These are phyloP conservation scores for Pogonophryne albipinna DNA, from an alignment of 2,797 vertebrate species.

Conservation along the genomic window DNA sequence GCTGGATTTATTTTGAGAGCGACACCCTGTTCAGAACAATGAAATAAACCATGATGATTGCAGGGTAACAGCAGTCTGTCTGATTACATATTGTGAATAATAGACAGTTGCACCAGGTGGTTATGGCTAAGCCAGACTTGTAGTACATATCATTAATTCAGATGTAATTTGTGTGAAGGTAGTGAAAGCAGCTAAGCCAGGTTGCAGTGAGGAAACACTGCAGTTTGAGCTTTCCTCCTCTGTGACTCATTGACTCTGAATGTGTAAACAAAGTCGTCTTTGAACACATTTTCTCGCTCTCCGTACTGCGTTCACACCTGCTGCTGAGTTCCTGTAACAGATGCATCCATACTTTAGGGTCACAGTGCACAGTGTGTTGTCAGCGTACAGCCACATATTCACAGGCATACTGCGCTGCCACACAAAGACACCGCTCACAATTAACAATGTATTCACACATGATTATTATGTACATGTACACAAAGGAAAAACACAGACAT, in stretches of 20 bases:
- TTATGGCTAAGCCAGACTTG: conserved; percentile 21
- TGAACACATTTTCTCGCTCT: conserved; percentile 54
- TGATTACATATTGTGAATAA: conserved; percentile 48
- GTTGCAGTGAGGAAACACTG: conserved; percentile 39
- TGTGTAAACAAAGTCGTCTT: conserved; percentile 66
- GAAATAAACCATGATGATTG: conserved; percentile 47
- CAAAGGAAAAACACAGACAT: conserved; percentile 60
- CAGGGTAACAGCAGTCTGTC: conserved; percentile 22
- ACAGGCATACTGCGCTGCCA: conserved; percentile 35
- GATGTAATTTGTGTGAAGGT: conserved; percentile 21
- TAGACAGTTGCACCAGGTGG: conserved; percentile 11
- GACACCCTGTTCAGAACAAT: conserved; percentile 49
- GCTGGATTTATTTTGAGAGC: conserved; percentile 46
- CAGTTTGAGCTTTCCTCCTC: conserved; percentile 52
- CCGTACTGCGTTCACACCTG: conserved; percentile 69
- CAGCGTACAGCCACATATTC: conserved; percentile 52
- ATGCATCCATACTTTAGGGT: conserved; percentile 60
- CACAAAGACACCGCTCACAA: conserved; percentile 34
- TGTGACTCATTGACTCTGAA: conserved; percentile 63
- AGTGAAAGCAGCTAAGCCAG: conserved; percentile 35
- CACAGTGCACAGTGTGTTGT: conserved; percentile 26
- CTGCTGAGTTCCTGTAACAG: conserved; percentile 63
- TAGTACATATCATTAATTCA: conserved; percentile 14
- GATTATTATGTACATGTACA: conserved; percentile 65
- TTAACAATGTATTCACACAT: conserved; percentile 55